Percentiles rank a stretch among this genome's conserved stretches.
Evolutionary conservation across 1,140 invertebrate species (phyloP).

Genomic region (Dendroctonus valens): DNA sequence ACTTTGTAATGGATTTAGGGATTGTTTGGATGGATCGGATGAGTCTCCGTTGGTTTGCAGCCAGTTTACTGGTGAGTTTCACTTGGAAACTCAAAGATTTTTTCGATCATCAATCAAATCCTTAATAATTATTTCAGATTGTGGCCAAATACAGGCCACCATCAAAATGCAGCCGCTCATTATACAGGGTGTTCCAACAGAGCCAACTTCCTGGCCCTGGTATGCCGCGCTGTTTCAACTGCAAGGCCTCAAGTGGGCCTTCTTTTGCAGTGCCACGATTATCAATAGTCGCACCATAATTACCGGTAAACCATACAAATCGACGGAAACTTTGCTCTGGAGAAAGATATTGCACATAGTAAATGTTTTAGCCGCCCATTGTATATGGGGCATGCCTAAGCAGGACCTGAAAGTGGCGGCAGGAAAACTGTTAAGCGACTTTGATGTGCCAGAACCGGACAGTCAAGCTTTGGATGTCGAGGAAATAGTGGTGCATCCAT

Average conservation of each 20-base stretch:
- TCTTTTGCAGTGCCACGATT: slow-evolving; percentile 52
- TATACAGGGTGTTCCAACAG: slow-evolving; percentile 46
- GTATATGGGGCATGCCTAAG: slow-evolving; percentile 49
- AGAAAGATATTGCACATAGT: not conserved
- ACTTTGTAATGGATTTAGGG: not conserved
- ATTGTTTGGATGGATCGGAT: slow-evolving; percentile 2
- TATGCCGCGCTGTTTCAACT: slow-evolving; percentile 48
- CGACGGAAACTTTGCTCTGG: not conserved
- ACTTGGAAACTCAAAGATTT: not conserved
- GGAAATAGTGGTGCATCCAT: slow-evolving; percentile 45
- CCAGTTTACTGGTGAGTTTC: not conserved
- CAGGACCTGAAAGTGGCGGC: slow-evolving; percentile 47
- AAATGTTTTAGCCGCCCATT: slow-evolving; percentile 49
- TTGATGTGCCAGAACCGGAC: slow-evolving; percentile 39
- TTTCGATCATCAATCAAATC: slow-evolving; percentile 27
- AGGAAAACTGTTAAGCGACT: slow-evolving; percentile 48
- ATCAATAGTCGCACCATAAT: slow-evolving; percentile 49
- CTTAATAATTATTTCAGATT: slow-evolving; percentile 32
- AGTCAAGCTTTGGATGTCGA: slow-evolving; percentile 46
- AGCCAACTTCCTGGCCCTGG: slow-evolving; percentile 47
- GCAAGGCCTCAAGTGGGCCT: slow-evolving; percentile 48
- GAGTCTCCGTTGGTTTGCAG: not conserved
- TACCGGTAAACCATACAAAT: slow-evolving; percentile 40
- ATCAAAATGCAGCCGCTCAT: slow-evolving; percentile 45
- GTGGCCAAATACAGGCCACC: slow-evolving; percentile 27